phyloP scores from a whole-genome alignment of 2,113 vertebrate species.

The Lophura nycthemera region DNA sequence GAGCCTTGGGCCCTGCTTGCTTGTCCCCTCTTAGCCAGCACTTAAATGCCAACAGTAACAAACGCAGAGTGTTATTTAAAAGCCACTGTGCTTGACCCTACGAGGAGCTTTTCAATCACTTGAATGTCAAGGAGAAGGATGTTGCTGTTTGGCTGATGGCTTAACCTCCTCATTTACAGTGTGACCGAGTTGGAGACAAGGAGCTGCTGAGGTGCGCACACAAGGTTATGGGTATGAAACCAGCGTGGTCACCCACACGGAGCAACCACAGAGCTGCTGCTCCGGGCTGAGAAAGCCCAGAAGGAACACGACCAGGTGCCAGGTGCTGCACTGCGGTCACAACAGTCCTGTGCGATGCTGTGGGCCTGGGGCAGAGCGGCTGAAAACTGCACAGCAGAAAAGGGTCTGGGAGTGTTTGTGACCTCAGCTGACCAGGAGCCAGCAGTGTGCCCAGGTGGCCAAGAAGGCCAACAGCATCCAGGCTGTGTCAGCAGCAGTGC shows the following conservation, averaged over 20 bases:
- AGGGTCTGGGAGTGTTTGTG: too few relatives aligned
- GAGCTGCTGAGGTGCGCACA: background rate
- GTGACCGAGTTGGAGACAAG: background rate
- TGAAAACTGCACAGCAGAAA: too few relatives aligned
- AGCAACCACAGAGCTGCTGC: background rate
- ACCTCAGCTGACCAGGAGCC: too few relatives aligned
- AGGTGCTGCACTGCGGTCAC: too few relatives aligned
- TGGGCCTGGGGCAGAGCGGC: too few relatives aligned
- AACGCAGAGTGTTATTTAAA: slow-evolving; percentile 43
- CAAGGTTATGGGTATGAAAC: rapidly evolving
- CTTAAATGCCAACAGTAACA: slow-evolving; percentile 30
- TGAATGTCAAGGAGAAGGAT: slow-evolving; percentile 44
- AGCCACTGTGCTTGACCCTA: slow-evolving; percentile 29
- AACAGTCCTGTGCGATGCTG: too few relatives aligned
- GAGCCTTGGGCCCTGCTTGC: background rate
- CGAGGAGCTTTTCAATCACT: background rate
- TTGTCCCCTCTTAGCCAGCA: background rate
- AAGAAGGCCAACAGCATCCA: too few relatives aligned
- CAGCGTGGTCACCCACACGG: rapidly evolving
- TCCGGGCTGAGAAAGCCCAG: background rate
- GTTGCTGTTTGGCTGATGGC: background rate
- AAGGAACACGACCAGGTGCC: background rate
- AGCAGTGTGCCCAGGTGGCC: too few relatives aligned
- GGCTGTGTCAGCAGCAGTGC: too few relatives aligned
- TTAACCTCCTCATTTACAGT: background rate